A percentile compares a stretch with the other conserved stretches of the same genome.
These are phyloP conservation scores for Pterocles burchelli DNA, from an alignment of 2,113 vertebrate genomes.

Conservation along the genomic window DNA sequence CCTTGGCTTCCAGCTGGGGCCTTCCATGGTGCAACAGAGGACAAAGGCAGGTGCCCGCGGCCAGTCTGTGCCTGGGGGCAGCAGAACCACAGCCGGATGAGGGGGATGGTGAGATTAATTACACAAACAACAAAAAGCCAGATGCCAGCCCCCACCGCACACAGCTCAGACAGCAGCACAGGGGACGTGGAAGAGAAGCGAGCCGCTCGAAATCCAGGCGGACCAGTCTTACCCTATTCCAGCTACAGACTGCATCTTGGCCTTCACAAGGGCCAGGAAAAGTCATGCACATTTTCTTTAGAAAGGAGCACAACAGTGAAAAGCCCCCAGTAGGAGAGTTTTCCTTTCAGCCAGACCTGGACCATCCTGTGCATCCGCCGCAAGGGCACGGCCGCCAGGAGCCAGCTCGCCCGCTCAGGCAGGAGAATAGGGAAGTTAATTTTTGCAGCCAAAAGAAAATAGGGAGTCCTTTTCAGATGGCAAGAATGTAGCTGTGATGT, in stretches of 20 bases:
- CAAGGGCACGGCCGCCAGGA: constrained; percentile 16
- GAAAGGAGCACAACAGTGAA: constrained; percentile 51
- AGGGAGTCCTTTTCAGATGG: constrained; percentile 52
- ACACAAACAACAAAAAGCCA: background rate
- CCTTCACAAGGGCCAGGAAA: constrained; percentile 40
- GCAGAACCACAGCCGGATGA: background rate
- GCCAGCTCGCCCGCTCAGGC: background rate
- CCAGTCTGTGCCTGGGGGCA: background rate
- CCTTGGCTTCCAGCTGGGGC: background rate
- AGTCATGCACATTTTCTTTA: constrained; percentile 51
- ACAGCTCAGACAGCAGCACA: background rate
- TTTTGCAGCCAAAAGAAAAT: constrained; percentile 39
- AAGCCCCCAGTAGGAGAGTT: constrained; percentile 44
- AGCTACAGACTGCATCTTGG: constrained; percentile 33
- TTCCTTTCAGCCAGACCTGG: constrained; percentile 63
- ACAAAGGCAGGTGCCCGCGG: background rate
- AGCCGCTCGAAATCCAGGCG: background rate
- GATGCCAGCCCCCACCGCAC: background rate
- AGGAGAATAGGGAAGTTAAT: constrained; percentile 47
- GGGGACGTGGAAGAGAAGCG: background rate
- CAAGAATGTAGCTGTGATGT: constrained; percentile 16
- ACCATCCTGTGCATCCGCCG: background rate
- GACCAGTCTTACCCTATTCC: constrained; percentile 29
- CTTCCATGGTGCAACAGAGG: background rate
- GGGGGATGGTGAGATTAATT: constrained; percentile 15